Base-by-base conservation (phyloP, 2,797 vertebrate genomes). In the Eleutherodactylus coqui region DNA sequence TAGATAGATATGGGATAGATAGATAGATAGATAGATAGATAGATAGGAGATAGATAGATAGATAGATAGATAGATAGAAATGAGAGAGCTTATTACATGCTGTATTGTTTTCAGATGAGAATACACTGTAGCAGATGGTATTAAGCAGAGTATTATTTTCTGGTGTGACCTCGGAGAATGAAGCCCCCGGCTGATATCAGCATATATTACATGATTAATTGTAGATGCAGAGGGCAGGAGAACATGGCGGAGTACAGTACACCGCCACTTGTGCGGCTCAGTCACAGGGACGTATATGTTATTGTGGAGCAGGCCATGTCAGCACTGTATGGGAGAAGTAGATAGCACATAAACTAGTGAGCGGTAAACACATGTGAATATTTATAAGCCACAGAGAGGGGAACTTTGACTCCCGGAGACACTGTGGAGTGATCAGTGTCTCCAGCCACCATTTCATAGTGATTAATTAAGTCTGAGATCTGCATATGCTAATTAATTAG, bases 401-500 rank as follows among this genome's bases (percentile, higher is more conserved):
- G 80, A 79, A 84, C 81, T 79, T 79, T 87, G 82, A 79, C 82
- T 87, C 19, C 53, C 0, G 76, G 53, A 80, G 76, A 62, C 86
- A 58, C 53, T 27, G 86, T 55, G 72, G 70, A 84, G 77, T 69
- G 86, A 87, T 87, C 86, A 80, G 70, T 81, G 82, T 87, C 82
- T 58, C 77, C 82, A 67, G 69, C 77, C 86, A 55, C 82, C 86
- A 87, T 84, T 85, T 80, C 80, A 55, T 77, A 67, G 86, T 81
- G 82, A 87, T 87, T 87, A 80, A 87, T 87, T 87, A 87, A 73
- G 77, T 58, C 70, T 75, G 77, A 81, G 70, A 84, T 87, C 79
- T 84, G 86, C 82, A 87, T 85, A 87, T 85, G 86, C 82, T 84
- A 84, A 87, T 87, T 81, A 75, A 84, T 84, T 76, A 84, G 58